Evolutionary conservation across 2,113 vertebrate species (phyloP).

Genomic region (Aleadryas rufinucha): DNA sequence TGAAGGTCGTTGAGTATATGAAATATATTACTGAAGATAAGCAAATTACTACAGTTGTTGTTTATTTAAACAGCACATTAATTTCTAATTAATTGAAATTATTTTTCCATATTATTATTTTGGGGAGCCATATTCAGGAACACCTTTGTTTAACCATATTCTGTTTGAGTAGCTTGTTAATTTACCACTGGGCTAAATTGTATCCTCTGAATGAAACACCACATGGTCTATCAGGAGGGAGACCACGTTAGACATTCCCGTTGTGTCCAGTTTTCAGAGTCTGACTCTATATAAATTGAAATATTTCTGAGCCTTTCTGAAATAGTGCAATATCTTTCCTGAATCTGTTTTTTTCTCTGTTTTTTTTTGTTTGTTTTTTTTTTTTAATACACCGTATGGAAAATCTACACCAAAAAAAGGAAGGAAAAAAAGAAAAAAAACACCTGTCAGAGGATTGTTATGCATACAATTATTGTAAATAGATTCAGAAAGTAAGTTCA

Average conservation of each 20-base stretch:
- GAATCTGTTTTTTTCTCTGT: background rate
- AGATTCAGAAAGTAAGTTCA: background rate
- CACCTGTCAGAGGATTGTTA: background rate
- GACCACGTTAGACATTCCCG: rapidly evolving
- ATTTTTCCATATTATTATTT: background rate
- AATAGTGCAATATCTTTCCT: background rate
- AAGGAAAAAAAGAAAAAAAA: background rate
- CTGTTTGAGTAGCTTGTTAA: background rate
- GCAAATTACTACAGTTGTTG: background rate
- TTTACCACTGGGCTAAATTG: background rate
- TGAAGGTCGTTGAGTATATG: background rate
- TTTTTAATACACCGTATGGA: background rate
- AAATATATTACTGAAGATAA: background rate
- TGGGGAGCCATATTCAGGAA: background rate
- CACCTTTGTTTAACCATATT: background rate
- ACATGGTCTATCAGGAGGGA: background rate
- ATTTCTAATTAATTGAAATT: background rate
- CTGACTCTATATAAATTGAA: background rate
- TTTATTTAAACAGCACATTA: background rate
- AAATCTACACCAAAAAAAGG: background rate
- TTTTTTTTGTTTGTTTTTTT: background rate
- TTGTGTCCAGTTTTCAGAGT: background rate
- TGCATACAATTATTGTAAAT: background rate
- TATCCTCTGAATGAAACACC: background rate
- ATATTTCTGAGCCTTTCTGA: background rate